A percentile compares a stretch with the other conserved stretches of the same genome.
These are phyloP conservation scores for Lucifuga dentata DNA, from an alignment of 2,113 vertebrate species.

Conservation along the genomic window DNA sequence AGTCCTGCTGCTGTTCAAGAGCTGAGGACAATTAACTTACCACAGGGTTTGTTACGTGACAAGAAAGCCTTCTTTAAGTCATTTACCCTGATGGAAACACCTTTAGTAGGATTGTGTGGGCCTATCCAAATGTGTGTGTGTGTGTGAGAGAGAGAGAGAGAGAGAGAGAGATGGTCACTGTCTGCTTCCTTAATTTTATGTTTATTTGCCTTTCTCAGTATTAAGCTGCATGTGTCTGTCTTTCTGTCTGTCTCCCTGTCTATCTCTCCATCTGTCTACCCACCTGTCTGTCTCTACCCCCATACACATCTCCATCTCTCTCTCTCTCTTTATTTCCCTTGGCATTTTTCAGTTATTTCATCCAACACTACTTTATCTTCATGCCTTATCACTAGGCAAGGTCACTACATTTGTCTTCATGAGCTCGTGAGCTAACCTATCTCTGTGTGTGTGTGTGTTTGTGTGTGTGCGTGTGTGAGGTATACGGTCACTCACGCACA, in stretches of 20 bases:
- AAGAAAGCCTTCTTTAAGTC: no score
- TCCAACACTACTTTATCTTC: slow-evolving; percentile 75
- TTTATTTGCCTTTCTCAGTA: slow-evolving; percentile 26
- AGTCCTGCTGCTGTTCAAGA: no score
- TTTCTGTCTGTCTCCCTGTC: slow-evolving; percentile 18
- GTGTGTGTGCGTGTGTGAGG: slow-evolving; percentile 29
- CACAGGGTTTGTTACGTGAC: no score
- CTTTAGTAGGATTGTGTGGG: neutral
- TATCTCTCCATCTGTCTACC: slow-evolving; percentile 27
- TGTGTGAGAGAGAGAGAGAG: neutral
- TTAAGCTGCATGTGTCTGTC: slow-evolving; percentile 35
- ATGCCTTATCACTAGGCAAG: slow-evolving; percentile 78
- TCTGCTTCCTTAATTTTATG: slow-evolving; percentile 20
- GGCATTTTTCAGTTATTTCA: slow-evolving; percentile 64
- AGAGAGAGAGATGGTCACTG: neutral
- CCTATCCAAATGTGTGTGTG: neutral
- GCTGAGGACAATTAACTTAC: no score
- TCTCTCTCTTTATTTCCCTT: slow-evolving; percentile 36
- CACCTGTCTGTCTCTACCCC: slow-evolving; percentile 1
- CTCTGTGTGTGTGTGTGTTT: slow-evolving; percentile 36
- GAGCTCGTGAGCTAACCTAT: slow-evolving; percentile 70
- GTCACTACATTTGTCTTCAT: slow-evolving; percentile 82
- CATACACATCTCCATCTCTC: slow-evolving; percentile 22
- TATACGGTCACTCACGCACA: slow-evolving; percentile 23
- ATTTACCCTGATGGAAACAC: no score